These are phyloP conservation scores for Mormoops blainvillei DNA, from an alignment of 2,113 vertebrate genomes.

Conservation along the genomic window DNA sequence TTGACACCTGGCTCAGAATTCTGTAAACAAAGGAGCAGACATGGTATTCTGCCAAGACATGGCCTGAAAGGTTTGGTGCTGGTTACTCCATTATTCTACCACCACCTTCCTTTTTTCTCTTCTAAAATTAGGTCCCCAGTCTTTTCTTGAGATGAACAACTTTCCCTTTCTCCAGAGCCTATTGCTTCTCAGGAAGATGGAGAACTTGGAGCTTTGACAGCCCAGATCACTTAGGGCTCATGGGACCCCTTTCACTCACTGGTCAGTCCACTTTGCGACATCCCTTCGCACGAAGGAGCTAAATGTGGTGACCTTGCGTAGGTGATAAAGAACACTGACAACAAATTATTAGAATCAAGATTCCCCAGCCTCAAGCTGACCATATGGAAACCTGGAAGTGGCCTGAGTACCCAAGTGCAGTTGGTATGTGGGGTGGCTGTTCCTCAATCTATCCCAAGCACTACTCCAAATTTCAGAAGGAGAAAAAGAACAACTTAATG, in stretches of 20 bases:
- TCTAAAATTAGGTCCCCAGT: not conserved
- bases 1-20: not conserved
- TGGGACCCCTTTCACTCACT: not conserved
- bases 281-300: not conserved
- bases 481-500: not conserved
- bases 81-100: not conserved
- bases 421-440: fast-evolving
- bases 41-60: not conserved
- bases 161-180: not conserved
- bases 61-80: not conserved
- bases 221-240: not conserved
- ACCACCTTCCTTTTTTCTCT: not conserved
- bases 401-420: not conserved
- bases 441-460: not conserved
- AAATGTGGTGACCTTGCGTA: not conserved
- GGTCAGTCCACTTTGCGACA: not conserved
- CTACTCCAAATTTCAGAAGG: conserved; percentile 2
- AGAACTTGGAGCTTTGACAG: not conserved
- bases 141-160: not conserved
- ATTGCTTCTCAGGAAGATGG: not conserved
- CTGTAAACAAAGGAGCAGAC: not conserved
- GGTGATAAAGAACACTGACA: not conserved
- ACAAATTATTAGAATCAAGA: not conserved
- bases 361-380: not conserved
- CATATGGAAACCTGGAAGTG: not conserved